Percentiles rank a stretch among this genome's conserved stretches.
Conservation (phyloP, 35 echinoderm and acorn worm genomes). For the Stichopus chloronotus region DNA sequence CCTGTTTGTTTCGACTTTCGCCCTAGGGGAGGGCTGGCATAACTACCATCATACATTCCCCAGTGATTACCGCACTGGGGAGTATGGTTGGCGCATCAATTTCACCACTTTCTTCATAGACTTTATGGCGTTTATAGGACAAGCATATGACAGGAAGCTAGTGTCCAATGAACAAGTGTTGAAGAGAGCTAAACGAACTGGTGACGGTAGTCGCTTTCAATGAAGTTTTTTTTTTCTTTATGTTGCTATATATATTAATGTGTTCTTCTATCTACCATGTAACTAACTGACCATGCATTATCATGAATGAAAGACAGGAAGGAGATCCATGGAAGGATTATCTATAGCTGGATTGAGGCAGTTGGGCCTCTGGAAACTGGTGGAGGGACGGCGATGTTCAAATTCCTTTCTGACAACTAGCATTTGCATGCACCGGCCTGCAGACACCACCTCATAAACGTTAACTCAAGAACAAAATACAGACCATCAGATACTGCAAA, state of each 20-base stretch:
- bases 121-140: conserved; percentile 71
- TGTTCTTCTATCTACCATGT: too few species aligned
- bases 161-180: conserved; percentile 51
- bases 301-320: too few species aligned
- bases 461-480: too few species aligned
- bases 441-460: too few species aligned
- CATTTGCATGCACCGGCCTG: too few species aligned
- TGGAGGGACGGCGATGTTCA: too few species aligned
- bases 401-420: too few species aligned
- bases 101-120: conserved; percentile 88
- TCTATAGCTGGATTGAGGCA: not conserved
- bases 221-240: not conserved
- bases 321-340: not conserved
- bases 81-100: conserved; percentile 84
- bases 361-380: too few species aligned
- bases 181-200: conserved; percentile 74
- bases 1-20: conserved; percentile 63
- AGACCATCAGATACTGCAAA: too few species aligned
- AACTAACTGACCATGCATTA: too few species aligned
- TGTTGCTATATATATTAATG: too few species aligned
- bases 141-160: conserved; percentile 71
- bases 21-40: conserved; percentile 90
- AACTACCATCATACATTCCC: conserved; percentile 95
- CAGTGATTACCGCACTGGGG: conserved; percentile 81
- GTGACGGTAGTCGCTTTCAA: conserved; percentile 59